phyloP scores from a whole-genome alignment of 1,140 invertebrate species.

The Sminthurides bifidus region DNA sequence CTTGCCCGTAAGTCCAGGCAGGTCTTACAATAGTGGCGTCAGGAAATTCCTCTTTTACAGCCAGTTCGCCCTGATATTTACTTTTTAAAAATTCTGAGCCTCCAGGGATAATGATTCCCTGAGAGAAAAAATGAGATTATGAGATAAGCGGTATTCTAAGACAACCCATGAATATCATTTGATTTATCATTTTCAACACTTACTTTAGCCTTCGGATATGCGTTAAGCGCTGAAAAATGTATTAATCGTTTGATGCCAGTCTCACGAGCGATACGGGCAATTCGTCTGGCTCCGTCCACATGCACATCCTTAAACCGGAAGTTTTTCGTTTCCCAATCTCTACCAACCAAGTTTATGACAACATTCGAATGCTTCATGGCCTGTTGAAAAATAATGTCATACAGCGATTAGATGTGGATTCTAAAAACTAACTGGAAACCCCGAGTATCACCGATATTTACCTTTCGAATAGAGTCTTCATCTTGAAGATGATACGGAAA shows the following conservation, averaged over 20 bases:
- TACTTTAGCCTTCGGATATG: constrained; percentile 49
- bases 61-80: constrained; percentile 72
- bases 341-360: constrained; percentile 89
- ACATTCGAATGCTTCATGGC: constrained; percentile 91
- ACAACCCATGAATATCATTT: no score
- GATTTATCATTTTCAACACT: constrained; percentile 33
- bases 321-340: constrained; percentile 83
- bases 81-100: constrained; percentile 58
- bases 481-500: constrained; percentile 73
- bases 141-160: no score
- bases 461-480: constrained; percentile 71
- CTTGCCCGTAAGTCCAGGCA: constrained; percentile 75
- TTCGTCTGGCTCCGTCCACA: constrained; percentile 54
- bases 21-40: constrained; percentile 87
- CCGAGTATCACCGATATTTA: neutral
- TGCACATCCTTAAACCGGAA: constrained; percentile 71
- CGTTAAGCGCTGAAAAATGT: constrained; percentile 70
- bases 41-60: constrained; percentile 86
- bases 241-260: constrained; percentile 70
- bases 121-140: constrained; percentile 27
- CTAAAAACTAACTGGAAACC: no score
- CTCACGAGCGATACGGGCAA: constrained; percentile 64
- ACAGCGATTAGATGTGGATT: no score
- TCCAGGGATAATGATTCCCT: constrained; percentile 38
- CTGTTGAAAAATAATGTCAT: constrained; percentile 19